These are phyloP conservation scores for Carterocephalus palaemon DNA, from an alignment of 2,888 invertebrate genomes.

Conservation along the genomic window DNA sequence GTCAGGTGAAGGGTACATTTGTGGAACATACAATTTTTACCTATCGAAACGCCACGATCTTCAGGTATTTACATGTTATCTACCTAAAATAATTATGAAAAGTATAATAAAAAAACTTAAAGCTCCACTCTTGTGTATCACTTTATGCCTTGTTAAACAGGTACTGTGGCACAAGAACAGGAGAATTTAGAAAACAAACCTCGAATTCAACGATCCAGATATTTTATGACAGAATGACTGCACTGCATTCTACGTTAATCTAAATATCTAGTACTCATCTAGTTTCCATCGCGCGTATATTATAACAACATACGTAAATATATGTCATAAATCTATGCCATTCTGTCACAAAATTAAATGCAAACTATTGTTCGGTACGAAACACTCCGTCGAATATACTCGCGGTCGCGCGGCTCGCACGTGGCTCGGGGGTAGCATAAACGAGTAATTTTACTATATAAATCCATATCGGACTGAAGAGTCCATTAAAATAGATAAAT, in stretches of 20 bases:
- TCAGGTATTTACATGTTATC: conserved; percentile 66
- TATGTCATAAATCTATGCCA: conserved; percentile 39
- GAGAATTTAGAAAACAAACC: conserved; percentile 47
- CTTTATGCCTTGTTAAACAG: conserved; percentile 48
- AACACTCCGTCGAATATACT: conserved; percentile 19
- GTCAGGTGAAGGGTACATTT: conserved; percentile 27
- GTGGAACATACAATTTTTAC: conserved; percentile 47
- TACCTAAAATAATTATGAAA: conserved; percentile 51
- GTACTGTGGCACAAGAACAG: conserved; percentile 57
- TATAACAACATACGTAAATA: conserved; percentile 30
- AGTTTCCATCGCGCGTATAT: conserved; percentile 36
- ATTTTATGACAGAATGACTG: conserved; percentile 57
- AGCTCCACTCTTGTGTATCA: conserved; percentile 61
- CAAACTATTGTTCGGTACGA: conserved; percentile 42
- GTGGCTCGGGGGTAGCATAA: conserved; percentile 20
- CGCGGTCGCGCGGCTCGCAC: conserved; percentile 23
- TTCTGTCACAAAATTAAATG: conserved; percentile 68
- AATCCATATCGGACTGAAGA: conserved; percentile 31
- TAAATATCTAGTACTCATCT: conserved; percentile 43
- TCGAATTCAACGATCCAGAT: conserved; percentile 45
- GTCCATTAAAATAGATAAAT: conserved; percentile 32
- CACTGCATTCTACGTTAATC: conserved; percentile 36
- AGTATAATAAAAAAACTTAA: conserved; percentile 45
- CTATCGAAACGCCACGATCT: conserved; percentile 52
- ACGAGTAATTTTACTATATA: conserved; percentile 28